These are phyloP conservation scores for Rhagophthalmus giganteus DNA, from an alignment of 2,888 invertebrate species.

Conservation along the genomic window DNA sequence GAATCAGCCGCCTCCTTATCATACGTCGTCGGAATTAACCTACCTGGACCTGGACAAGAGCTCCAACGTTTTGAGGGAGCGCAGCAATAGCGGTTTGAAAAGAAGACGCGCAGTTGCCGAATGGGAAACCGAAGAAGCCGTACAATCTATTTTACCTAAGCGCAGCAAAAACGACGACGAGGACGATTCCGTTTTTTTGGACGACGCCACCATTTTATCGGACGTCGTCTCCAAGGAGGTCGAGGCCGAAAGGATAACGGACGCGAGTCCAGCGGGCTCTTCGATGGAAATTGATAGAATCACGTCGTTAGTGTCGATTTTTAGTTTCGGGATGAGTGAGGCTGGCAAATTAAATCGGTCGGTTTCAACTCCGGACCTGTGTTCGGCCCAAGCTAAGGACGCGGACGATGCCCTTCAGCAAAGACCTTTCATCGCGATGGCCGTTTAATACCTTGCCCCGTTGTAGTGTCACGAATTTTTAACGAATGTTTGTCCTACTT, in stretches of 20 bases:
- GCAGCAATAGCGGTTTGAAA: conserved; percentile 51
- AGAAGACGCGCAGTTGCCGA: conserved; percentile 57
- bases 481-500: conserved; percentile 14
- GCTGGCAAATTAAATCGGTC: conserved; percentile 53
- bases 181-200: conserved; percentile 55
- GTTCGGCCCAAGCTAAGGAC: conserved; percentile 60
- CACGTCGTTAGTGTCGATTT: conserved; percentile 62
- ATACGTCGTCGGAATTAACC: conserved; percentile 49
- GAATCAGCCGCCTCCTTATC: conserved; percentile 52
- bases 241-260: conserved; percentile 31
- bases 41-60: conserved; percentile 58
- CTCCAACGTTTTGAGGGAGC: conserved; percentile 49
- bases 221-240: conserved; percentile 47
- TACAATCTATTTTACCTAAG: conserved; percentile 60
- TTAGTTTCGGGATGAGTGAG: conserved; percentile 58
- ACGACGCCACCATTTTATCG: conserved; percentile 53
- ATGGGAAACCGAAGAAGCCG: conserved; percentile 61
- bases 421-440: conserved; percentile 60
- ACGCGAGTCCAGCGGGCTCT: conserved; percentile 38
- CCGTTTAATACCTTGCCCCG: conserved; percentile 54
- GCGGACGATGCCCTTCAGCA: conserved; percentile 54
- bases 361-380: conserved; percentile 59
- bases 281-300: conserved; percentile 63
- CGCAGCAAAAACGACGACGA: conserved; percentile 49
- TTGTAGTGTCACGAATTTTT: conserved; percentile 17